Percentiles rank a stretch among this genome's conserved stretches.
These are phyloP conservation scores for Lipotes vexillifer DNA, from an alignment of 2,113 vertebrate species.

Conservation along the genomic window DNA sequence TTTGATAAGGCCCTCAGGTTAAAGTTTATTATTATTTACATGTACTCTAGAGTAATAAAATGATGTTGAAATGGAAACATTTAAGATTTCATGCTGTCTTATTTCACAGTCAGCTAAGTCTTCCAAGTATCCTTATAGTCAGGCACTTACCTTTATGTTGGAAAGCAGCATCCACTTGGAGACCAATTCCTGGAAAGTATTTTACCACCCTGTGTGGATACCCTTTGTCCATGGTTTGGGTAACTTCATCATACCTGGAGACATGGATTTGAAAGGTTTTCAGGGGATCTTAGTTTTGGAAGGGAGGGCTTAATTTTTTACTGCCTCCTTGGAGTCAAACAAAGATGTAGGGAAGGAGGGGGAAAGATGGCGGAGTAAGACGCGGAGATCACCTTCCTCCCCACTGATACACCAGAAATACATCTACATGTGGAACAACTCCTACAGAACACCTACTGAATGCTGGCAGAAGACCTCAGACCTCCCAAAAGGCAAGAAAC, in stretches of 20 bases:
- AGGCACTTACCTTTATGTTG: conserved; percentile 84
- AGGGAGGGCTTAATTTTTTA: not conserved
- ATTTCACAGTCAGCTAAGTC: not conserved
- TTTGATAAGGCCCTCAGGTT: not conserved
- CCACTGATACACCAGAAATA: no score
- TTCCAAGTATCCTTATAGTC: not conserved
- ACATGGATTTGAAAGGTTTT: not conserved
- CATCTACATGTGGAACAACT: no score
- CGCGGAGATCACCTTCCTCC: no score
- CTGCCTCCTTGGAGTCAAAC: not conserved
- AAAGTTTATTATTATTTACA: not conserved
- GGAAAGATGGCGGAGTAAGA: no score
- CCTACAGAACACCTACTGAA: no score
- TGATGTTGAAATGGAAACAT: not conserved
- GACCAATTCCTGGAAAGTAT: conserved; percentile 89
- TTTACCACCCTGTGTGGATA: conserved; percentile 82
- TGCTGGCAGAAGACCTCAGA: no score
- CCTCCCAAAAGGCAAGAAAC: no score
- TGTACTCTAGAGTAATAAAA: not conserved
- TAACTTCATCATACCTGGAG: conserved; percentile 88
- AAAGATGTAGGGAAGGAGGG: no score
- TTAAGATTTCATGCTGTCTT: not conserved
- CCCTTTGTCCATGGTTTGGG: conserved; percentile 85
- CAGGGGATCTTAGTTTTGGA: not conserved
- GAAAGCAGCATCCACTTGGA: conserved; percentile 87